Evolutionary conservation across 2,797 vertebrate genomes (phyloP).

Genomic region (Myiotriccus ornatus): DNA sequence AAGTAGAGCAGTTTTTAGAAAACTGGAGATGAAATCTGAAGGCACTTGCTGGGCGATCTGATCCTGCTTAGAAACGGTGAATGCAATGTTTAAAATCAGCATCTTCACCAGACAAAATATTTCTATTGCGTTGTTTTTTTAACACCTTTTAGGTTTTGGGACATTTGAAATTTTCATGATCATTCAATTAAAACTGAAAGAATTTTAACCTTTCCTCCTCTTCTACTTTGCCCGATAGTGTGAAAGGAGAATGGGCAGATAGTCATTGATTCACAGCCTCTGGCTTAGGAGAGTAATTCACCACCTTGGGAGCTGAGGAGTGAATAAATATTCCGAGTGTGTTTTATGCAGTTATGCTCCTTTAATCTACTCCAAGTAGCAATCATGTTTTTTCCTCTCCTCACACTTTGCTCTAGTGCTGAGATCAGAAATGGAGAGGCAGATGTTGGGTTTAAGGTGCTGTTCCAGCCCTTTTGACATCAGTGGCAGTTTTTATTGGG

Average conservation of each 20-base stretch:
- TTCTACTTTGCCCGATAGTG: neutral
- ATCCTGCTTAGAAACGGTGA: neutral
- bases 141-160: neutral
- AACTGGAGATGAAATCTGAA: neutral
- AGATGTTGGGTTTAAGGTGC: neutral
- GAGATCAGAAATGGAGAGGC: neutral
- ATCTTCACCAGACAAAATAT: neutral
- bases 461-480: neutral
- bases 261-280: neutral
- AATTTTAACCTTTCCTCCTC: neutral
- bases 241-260: neutral
- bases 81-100: neutral
- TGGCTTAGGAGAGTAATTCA: neutral
- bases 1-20: neutral
- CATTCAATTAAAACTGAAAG: accelerated
- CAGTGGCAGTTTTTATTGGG: accelerated
- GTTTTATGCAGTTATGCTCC: neutral
- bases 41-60: neutral
- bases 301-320: neutral
- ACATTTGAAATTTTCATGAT: neutral
- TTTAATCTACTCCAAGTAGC: neutral
- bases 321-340: neutral
- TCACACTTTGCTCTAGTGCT: neutral
- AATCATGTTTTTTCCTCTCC: neutral
- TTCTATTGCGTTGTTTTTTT: neutral